Conservation (phyloP, 2,888 invertebrate genomes). For the Eristalis arbustorum region DNA sequence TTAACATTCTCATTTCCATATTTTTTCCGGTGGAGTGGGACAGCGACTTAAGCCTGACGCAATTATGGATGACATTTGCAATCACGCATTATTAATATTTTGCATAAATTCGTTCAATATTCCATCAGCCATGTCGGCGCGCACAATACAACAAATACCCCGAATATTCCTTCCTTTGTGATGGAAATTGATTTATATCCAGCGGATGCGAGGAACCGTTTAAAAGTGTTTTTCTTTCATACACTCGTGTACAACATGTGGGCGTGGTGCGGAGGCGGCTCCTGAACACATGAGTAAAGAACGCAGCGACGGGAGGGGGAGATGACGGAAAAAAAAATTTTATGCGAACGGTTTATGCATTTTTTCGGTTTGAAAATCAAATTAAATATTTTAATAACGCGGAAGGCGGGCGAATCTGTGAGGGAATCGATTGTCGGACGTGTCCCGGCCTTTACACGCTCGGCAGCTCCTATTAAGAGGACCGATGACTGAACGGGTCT, state of each 20-base stretch:
- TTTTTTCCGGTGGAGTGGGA: neutral
- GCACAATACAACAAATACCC: slow-evolving; percentile 39
- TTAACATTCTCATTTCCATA: slow-evolving; percentile 5
- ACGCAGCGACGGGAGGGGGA: neutral
- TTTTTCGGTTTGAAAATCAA: slow-evolving; percentile 26
- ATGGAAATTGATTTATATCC: slow-evolving; percentile 65
- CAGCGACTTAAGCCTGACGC: slow-evolving; percentile 28
- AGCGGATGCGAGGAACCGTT: slow-evolving; percentile 37
- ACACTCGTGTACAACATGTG: neutral
- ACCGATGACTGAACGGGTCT: neutral
- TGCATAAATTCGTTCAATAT: slow-evolving; percentile 57
- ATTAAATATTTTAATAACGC: slow-evolving; percentile 60
- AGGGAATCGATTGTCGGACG: slow-evolving; percentile 56
- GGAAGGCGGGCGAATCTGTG: slow-evolving; percentile 51
- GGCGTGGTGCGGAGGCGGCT: neutral
- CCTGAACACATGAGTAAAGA: neutral
- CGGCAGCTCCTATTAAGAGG: slow-evolving; percentile 34
- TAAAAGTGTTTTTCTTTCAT: slow-evolving; percentile 55
- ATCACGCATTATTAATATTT: slow-evolving; percentile 57
- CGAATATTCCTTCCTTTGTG: slow-evolving; percentile 50
- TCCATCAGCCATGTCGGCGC: slow-evolving; percentile 39
- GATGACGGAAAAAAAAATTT: slow-evolving; percentile 7
- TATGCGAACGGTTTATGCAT: slow-evolving; percentile 33
- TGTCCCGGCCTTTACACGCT: slow-evolving; percentile 24
- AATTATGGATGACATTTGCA: slow-evolving; percentile 54